Conservation (phyloP, 1,140 invertebrate species). For the Drosophila athabasca region DNA sequence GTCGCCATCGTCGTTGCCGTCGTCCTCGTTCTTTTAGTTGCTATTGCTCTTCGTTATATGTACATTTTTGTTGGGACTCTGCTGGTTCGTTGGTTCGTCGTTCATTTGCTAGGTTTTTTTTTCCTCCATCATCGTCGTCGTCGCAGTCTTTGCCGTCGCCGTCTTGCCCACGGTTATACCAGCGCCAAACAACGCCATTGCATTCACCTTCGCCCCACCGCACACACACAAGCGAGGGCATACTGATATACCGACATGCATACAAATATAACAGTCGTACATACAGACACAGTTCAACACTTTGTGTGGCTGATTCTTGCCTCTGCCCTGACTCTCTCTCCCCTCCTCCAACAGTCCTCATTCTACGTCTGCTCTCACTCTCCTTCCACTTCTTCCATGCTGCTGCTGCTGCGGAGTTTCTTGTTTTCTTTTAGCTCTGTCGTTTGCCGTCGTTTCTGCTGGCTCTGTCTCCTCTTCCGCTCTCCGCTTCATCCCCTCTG, state of each 20-base stretch:
- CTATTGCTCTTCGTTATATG: constrained; percentile 68
- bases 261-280: constrained; percentile 1
- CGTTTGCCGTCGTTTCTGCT: constrained; percentile 44
- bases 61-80: constrained; percentile 65
- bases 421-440: constrained; percentile 71
- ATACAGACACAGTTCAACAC: constrained; percentile 32
- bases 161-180: constrained; percentile 63
- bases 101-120: constrained; percentile 55
- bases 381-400: constrained; percentile 2
- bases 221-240: constrained; percentile 42
- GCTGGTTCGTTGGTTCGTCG: constrained; percentile 58
- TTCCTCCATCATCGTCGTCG: constrained; percentile 48
- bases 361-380: no score
- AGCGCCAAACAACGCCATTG: constrained; percentile 64
- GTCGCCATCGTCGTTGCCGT: constrained; percentile 31
- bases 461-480: constrained; percentile 28
- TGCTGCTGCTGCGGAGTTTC: constrained; percentile 65
- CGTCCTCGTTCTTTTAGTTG: constrained; percentile 45
- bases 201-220: constrained; percentile 79
- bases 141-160: constrained; percentile 43
- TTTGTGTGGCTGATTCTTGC: constrained; percentile 58
- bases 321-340: not conserved
- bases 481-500: no score
- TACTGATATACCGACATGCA: not conserved
- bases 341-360: not conserved